These are phyloP conservation scores for Tiphia femorata DNA, from an alignment of 2,888 invertebrate species.

Conservation along the genomic window DNA sequence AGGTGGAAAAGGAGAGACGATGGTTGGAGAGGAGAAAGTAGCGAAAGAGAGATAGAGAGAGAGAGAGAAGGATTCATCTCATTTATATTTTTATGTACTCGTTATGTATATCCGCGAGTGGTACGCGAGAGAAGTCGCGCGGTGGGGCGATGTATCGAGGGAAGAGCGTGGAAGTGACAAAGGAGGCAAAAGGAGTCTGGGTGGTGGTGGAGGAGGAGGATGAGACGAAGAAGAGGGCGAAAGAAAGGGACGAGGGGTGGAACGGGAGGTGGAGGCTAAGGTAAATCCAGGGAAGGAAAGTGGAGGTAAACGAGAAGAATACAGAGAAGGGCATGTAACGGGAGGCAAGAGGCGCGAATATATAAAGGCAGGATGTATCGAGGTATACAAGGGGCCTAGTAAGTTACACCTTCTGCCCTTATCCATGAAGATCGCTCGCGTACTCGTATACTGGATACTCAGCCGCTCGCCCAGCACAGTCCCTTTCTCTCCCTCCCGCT, in stretches of 20 bases:
- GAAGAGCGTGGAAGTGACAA: not conserved
- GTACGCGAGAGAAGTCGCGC: constrained; percentile 20
- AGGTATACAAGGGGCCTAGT: constrained; percentile 59
- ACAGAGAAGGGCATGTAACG: constrained; percentile 48
- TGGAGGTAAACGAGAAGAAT: constrained; percentile 28
- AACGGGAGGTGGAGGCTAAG: constrained; percentile 11
- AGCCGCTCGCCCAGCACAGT: too few species aligned
- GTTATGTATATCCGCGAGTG: constrained; percentile 31
- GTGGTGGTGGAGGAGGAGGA: constrained; percentile 4
- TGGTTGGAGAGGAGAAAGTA: too few species aligned
- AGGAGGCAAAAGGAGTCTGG: not conserved
- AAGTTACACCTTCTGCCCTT: constrained; percentile 67
- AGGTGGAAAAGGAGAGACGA: too few species aligned
- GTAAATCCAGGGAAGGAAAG: constrained; percentile 7
- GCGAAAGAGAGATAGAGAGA: too few species aligned
- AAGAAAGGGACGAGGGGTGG: not conserved
- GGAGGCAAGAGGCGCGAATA: constrained; percentile 38
- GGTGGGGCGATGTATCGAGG: not conserved
- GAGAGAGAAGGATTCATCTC: too few species aligned
- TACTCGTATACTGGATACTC: constrained; percentile 60
- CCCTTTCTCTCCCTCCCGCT: constrained; percentile 24
- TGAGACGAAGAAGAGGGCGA: not conserved
- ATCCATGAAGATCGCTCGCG: constrained; percentile 62
- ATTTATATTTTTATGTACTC: constrained; percentile 22
- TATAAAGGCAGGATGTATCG: constrained; percentile 53